A percentile compares a stretch with the other conserved stretches of the same genome.
These are phyloP conservation scores for Eupithecia inturbata DNA, from an alignment of 2,888 invertebrate species.

Conservation along the genomic window DNA sequence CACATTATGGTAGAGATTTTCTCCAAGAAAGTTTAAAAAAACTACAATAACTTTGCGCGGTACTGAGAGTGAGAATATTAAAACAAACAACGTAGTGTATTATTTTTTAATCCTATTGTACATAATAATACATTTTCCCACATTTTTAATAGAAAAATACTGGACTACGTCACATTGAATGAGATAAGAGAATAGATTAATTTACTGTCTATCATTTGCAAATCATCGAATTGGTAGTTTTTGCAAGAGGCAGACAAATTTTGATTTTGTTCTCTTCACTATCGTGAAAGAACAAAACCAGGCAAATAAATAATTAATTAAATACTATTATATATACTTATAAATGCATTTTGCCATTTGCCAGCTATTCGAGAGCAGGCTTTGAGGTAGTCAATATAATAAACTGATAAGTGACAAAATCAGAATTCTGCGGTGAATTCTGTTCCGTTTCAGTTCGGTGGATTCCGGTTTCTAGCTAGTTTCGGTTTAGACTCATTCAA, in stretches of 20 bases:
- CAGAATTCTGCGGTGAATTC: too few relatives aligned
- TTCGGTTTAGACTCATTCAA: background rate
- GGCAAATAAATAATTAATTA: constrained; percentile 15
- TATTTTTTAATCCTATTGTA: background rate
- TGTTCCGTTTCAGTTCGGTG: background rate
- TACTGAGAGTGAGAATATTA: background rate
- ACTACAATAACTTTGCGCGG: background rate
- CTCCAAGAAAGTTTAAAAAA: constrained; percentile 26
- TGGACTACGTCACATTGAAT: background rate
- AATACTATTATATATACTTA: background rate
- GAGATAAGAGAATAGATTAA: background rate
- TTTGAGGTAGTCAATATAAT: constrained; percentile 6
- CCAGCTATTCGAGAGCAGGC: background rate
- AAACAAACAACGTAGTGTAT: background rate
- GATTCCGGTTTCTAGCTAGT: background rate
- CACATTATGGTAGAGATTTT: constrained; percentile 22
- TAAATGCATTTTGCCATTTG: constrained; percentile 21
- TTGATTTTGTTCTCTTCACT: constrained; percentile 28
- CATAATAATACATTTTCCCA: background rate
- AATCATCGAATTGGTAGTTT: constrained; percentile 13
- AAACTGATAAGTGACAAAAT: background rate
- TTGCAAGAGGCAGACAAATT: constrained; percentile 30
- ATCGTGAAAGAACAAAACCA: constrained; percentile 29
- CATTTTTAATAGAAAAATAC: background rate
- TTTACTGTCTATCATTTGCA: constrained; percentile 29